phyloP scores from a whole-genome alignment of 2,888 invertebrate species.

The Rhagium mordax region DNA sequence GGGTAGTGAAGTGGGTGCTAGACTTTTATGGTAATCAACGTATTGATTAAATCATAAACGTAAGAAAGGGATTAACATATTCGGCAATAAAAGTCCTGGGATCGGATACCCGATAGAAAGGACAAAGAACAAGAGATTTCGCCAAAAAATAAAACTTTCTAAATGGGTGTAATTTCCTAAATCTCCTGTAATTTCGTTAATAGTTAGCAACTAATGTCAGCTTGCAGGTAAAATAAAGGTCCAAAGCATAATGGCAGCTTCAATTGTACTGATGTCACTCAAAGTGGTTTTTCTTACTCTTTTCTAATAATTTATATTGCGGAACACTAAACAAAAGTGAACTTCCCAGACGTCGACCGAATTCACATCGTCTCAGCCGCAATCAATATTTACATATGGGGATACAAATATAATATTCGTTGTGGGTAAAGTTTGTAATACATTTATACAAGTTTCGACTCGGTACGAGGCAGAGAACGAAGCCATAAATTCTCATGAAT shows the following conservation, averaged over 20 bases:
- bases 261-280: not conserved
- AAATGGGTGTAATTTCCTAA: slow-evolving; percentile 10
- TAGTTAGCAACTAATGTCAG: slow-evolving; percentile 15
- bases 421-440: not conserved
- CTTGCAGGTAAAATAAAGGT: slow-evolving; percentile 19
- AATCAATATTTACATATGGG: not conserved
- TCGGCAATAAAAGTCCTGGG: not conserved
- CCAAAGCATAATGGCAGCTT: not conserved
- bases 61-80: slow-evolving; percentile 14
- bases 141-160: slow-evolving; percentile 18
- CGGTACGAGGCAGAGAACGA: not conserved
- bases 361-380: not conserved
- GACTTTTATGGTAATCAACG: not conserved
- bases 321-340: no score
- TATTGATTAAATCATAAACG: slow-evolving; percentile 1
- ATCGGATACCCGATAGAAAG: slow-evolving; percentile 7
- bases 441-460: not conserved
- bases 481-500: not conserved
- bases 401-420: not conserved
- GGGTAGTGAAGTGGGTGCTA: not conserved
- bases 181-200: slow-evolving; percentile 24
- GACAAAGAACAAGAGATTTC: not conserved
- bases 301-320: no score
- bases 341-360: no score
- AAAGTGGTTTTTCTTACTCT: no score